Base-by-base conservation (phyloP, 2,888 invertebrate species). In the Drosophila macrospina region DNA sequence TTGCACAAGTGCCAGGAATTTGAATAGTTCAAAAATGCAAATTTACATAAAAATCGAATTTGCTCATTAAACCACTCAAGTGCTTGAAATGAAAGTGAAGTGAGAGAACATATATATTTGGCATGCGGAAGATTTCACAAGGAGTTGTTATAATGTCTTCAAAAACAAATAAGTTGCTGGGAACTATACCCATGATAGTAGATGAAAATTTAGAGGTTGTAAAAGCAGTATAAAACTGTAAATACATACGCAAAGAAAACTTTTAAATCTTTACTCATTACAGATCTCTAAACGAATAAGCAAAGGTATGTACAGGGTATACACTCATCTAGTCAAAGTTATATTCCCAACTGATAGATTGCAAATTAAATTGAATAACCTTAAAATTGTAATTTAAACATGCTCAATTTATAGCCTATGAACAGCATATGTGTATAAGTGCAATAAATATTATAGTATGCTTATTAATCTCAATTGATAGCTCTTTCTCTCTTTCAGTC, bases 1-100 rank as follows among this genome's bases (percentile, higher is more conserved):
- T 47, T 62, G 61, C 75, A 44, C 56, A 74, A 75, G 36, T 74
- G 52, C 34, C 24, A 20, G 48, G 36, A 65, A 75, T 75, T 70
- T 66, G 28, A 42, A 44, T 44, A 44, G n/a, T 16, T 13, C 5
- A 0, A 39, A 39, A 47, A 74, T 57, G 56, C 47, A 48, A 64
- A 63, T 63, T 48, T 24, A 34, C 13, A 11, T 30, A n/a, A 6
- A 41, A 63, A 36, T 32, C 24, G 20, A 52, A 48, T 54, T 50
- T 13, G n/a, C 20, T 42, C 11, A n/a, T n/a, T 34, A 41, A 41
- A 36, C n/a, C 28, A 41, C 3, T 44, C 28, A 47, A 26, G 13
- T 34, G 28, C 5, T 8, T 8, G 2, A 37, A 44, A 39, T 37
- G 37, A 62, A 54, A 48, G 26, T 15, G 10, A 37, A 34, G 20